These are phyloP conservation scores for Loripinus fragilis DNA, from an alignment of 2,888 invertebrate species.

Conservation along the genomic window DNA sequence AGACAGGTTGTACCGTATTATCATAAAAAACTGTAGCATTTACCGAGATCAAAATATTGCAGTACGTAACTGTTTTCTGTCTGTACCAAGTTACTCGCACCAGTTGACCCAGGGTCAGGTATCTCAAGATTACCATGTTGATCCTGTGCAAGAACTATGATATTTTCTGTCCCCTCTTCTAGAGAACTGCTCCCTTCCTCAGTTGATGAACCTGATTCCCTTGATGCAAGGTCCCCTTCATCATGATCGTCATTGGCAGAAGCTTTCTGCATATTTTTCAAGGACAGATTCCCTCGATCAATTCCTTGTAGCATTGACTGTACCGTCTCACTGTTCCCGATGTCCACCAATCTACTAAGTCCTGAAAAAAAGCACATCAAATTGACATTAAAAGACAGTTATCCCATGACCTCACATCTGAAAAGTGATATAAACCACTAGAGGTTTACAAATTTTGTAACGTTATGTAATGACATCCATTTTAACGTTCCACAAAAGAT, in stretches of 20 bases:
- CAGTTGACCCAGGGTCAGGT: background rate
- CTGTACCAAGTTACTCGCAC: background rate
- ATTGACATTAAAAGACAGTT: too few species aligned
- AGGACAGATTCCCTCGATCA: background rate
- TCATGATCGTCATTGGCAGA: background rate
- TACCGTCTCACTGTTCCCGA: background rate
- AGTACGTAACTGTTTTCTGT: constrained; percentile 18
- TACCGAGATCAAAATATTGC: constrained; percentile 5
- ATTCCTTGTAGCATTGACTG: background rate
- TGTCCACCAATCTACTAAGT: background rate
- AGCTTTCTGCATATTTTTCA: background rate
- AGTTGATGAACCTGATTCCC: background rate
- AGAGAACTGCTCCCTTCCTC: background rate
- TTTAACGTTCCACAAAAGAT: too few species aligned
- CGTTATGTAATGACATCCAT: too few species aligned
- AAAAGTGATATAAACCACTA: too few species aligned
- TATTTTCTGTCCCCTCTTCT: background rate
- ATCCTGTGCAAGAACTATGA: background rate
- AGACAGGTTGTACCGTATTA: too few species aligned
- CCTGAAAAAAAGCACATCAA: background rate
- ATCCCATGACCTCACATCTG: too few species aligned
- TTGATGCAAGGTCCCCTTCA: background rate
- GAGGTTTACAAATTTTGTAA: too few species aligned
- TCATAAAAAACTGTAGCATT: background rate
- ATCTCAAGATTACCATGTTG: background rate